Base-by-base conservation (phyloP, 2,888 invertebrate genomes). In the Mythimna impura region DNA sequence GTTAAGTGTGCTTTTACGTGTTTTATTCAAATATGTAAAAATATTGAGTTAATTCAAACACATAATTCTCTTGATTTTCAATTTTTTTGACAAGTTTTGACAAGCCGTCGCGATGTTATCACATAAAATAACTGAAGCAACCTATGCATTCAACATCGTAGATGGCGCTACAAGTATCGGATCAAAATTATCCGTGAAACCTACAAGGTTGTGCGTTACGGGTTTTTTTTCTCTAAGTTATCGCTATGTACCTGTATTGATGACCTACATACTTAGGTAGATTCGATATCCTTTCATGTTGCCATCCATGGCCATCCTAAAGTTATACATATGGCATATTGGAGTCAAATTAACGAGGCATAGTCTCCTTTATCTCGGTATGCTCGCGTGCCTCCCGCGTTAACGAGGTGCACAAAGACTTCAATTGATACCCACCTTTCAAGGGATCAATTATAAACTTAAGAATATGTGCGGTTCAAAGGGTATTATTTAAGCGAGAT, bases 281-380 rank as follows among this genome's bases (percentile, higher is more conserved):
- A 20, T 52, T 30, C 25, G 55, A 25, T 7, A 25, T 50, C 9
- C 14, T 43, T 64, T n/a, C 8, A 12, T 43, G 61, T 52, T 50
- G 6, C 40, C 3, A 62, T 70, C 57, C 64, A 65, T 80, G 54
- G 78, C 22, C 34, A 12, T 6, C 60, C 17, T 72, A 34, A 20
- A 12, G 0, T 17, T 60, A 17, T 30, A 73, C 85, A 81, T 81
- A 76, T 84, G 83, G 78, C 68, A 68, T 77, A 78, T 78, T 80
- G 75, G 54, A 85, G 83, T 81, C 75, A 85, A 88, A 90, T 89
- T 89, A 86, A 86, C 85, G 80, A 83, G 81, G 62, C 76, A 81
- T 36, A 34, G 84, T 73, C 81, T 84, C 88, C 87, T 90, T 91
- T 88, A 89, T 90, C 87, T 87, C 71, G 66, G 79, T 78, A 61